Evolutionary conservation across 2,113 vertebrate genomes (phyloP).

Genomic region (Dipodomys ordii): DNA sequence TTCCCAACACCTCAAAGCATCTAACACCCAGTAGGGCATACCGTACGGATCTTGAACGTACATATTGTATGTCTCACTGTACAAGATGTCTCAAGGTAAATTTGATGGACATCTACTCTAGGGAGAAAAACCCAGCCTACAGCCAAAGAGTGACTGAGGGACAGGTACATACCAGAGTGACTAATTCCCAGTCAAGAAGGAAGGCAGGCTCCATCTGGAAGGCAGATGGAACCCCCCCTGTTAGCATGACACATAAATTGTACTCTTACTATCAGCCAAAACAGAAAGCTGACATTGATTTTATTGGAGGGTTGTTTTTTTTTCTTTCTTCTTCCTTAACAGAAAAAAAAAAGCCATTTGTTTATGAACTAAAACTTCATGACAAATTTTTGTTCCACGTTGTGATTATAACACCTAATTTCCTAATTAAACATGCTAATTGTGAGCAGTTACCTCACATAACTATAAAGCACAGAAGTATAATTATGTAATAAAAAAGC

Average conservation of each 20-base stretch:
- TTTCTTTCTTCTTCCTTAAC: neutral
- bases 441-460: constrained; percentile 37
- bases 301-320: neutral
- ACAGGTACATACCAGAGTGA: constrained; percentile 12
- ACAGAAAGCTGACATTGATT: constrained; percentile 24
- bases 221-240: constrained; percentile 51
- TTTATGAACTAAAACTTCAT: constrained; percentile 60
- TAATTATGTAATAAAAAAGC: constrained; percentile 67
- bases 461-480: constrained; percentile 55
- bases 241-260: constrained; percentile 1
- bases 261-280: constrained; percentile 22
- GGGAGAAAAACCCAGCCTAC: neutral
- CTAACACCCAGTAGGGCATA: neutral
- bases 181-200: constrained; percentile 4
- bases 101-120: neutral
- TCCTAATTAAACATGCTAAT: constrained; percentile 72
- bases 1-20: neutral
- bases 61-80: too few relatives aligned
- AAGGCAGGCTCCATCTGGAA: constrained; percentile 50
- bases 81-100: neutral
- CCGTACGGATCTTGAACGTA: too few relatives aligned
- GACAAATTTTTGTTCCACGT: constrained; percentile 27
- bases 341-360: constrained; percentile 59
- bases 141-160: neutral
- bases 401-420: constrained; percentile 70